A percentile compares a stretch with the other conserved stretches of the same genome.
These are phyloP conservation scores for Armadillidium nasatum DNA, from an alignment of 1,140 invertebrate species.

Conservation along the genomic window DNA sequence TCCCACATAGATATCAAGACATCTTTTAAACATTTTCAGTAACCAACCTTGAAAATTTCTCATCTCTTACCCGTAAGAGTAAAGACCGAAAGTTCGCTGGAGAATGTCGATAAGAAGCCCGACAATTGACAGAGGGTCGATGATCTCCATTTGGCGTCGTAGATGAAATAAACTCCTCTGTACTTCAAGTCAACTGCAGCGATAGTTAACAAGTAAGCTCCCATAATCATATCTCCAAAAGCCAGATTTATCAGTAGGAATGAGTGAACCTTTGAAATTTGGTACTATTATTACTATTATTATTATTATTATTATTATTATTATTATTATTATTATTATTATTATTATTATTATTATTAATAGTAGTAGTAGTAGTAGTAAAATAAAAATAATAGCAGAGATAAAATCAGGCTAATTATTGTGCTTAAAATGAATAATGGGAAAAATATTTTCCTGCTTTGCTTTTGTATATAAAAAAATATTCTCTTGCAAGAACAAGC, in stretches of 20 bases:
- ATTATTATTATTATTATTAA: background rate
- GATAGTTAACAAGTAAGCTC: conserved; percentile 55
- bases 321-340: conserved; percentile 13
- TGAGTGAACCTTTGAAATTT: conserved; percentile 52
- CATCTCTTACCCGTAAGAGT: conserved; percentile 52
- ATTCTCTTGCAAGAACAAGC: too few relatives aligned
- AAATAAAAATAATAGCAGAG: too few relatives aligned
- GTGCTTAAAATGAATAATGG: background rate
- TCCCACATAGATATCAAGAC: too few relatives aligned
- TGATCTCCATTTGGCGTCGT: conserved; percentile 55
- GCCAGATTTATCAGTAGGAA: conserved; percentile 62
- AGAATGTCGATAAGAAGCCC: conserved; percentile 64
- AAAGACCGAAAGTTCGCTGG: conserved; percentile 61
- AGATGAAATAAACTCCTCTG: conserved; percentile 54
- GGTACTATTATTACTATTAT: background rate
- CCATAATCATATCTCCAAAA: conserved; percentile 57
- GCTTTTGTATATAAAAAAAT: too few relatives aligned
- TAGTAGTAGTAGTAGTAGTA: too few relatives aligned
- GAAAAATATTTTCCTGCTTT: too few relatives aligned
- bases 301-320: background rate
- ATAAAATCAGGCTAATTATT: too few relatives aligned
- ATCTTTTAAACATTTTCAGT: too few relatives aligned
- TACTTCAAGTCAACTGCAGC: conserved; percentile 54
- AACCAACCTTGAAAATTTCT: too few relatives aligned
- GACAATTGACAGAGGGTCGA: conserved; percentile 55